These are phyloP conservation scores for Tokudaia muenninki DNA, from an alignment of 2,797 vertebrate species.

Conservation along the genomic window DNA sequence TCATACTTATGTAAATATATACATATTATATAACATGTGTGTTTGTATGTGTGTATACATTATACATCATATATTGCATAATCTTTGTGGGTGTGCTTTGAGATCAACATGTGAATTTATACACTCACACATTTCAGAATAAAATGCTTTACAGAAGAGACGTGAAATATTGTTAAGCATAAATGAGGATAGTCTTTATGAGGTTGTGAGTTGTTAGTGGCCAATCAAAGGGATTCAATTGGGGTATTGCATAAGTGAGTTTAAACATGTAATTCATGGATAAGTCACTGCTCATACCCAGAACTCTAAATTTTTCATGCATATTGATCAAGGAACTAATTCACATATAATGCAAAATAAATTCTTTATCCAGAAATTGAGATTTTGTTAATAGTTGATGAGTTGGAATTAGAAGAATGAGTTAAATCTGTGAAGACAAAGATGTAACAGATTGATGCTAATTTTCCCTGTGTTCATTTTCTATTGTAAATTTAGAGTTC, in stretches of 20 bases:
- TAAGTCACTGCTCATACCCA: neutral
- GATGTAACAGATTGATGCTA: constrained; percentile 6
- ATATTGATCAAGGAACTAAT: constrained; percentile 3
- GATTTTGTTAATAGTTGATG: neutral
- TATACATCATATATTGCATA: neutral
- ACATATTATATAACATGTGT: neutral
- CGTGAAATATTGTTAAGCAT: constrained; percentile 38
- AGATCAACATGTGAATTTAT: constrained; percentile 27
- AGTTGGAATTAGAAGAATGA: neutral
- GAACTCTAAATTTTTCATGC: constrained; percentile 15
- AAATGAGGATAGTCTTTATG: constrained; percentile 31
- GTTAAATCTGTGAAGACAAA: constrained; percentile 16
- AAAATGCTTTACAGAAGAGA: constrained; percentile 12
- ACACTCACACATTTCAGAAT: neutral
- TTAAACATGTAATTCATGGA: constrained; percentile 16
- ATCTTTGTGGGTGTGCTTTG: neutral
- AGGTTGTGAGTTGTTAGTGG: constrained; percentile 43
- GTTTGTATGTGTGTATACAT: neutral
- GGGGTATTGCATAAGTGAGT: neutral
- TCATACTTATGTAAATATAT: constrained; percentile 20
- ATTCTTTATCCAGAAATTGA: neutral
- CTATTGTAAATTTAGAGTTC: constrained; percentile 59
- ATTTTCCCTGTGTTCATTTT: constrained; percentile 69
- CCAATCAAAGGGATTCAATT: constrained; percentile 51
- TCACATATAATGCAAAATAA: neutral